Conservation (phyloP, 1,140 invertebrate species). For the Mylabris phalerata region DNA sequence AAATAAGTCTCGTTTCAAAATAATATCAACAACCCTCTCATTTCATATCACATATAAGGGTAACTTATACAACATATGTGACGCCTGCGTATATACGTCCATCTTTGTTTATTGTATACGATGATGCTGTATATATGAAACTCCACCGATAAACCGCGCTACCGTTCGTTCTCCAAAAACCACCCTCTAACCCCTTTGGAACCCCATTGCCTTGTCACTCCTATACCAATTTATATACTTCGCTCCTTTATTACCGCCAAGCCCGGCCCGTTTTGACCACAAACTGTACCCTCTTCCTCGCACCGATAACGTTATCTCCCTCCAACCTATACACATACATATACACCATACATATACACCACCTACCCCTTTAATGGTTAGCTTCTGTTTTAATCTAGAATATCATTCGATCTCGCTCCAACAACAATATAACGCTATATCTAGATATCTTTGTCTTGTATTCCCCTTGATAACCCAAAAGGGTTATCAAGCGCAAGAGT, state of each 20-base stretch:
- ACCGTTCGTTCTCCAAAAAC: conserved; percentile 15
- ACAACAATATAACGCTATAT: background rate
- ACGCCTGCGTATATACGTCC: conserved; percentile 33
- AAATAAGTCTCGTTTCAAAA: too few relatives aligned
- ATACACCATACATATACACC: too few relatives aligned
- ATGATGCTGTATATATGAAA: too few relatives aligned
- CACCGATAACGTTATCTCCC: conserved; percentile 21
- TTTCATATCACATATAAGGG: too few relatives aligned
- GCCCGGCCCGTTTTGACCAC: conserved; percentile 41
- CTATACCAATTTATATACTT: conserved; percentile 32
- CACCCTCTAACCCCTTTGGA: background rate
- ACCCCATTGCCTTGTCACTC: conserved; percentile 22
- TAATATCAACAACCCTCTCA: too few relatives aligned
- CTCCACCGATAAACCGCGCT: conserved; percentile 37
- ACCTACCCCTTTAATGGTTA: conserved; percentile 35
- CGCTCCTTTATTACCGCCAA: conserved; percentile 37
- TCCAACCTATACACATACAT: conserved; percentile 26
- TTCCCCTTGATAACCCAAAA: conserved; percentile 41
- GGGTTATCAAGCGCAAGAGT: conserved; percentile 42
- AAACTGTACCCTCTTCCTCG: conserved; percentile 34
- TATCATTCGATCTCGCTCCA: background rate
- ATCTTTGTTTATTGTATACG: conserved; percentile 7
- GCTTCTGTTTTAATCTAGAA: conserved; percentile 42
- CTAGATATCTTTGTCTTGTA: conserved; percentile 14
- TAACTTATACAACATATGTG: conserved; percentile 29